phyloP scores from a whole-genome alignment of 2,888 invertebrate species.

The Homarus gammarus region DNA sequence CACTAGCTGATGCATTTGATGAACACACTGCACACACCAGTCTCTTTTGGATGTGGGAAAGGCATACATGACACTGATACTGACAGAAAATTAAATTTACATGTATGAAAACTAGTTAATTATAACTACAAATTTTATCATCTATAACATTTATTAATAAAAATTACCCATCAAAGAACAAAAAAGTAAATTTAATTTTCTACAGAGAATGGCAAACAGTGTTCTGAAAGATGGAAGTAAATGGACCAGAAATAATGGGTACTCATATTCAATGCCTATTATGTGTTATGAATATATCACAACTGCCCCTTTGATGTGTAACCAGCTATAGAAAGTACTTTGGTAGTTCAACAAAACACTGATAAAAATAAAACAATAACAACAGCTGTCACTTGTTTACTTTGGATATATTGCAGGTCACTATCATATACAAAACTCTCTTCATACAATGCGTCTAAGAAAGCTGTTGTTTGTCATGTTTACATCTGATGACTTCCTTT shows the following conservation, averaged over 20 bases:
- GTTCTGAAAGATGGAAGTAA: neutral
- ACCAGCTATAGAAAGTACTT: neutral
- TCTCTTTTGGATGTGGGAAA: neutral
- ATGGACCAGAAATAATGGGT: neutral
- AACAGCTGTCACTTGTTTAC: neutral
- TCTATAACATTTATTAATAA: neutral
- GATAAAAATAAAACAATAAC: neutral
- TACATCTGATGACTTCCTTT: neutral
- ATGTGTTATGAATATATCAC: neutral
- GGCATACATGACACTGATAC: neutral
- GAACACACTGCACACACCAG: neutral
- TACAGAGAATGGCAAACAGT: neutral
- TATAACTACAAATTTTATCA: neutral
- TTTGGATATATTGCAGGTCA: neutral
- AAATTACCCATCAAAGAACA: slow-evolving; percentile 1
- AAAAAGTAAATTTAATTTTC: neutral
- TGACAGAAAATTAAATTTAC: neutral
- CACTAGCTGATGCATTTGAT: neutral
- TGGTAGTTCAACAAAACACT: neutral
- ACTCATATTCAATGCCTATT: neutral
- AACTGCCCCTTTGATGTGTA: neutral
- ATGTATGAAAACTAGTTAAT: neutral
- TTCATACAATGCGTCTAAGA: neutral
- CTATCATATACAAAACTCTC: neutral
- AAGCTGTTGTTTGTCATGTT: neutral